phyloP scores from a whole-genome alignment of 2,888 invertebrate species.

The Mythimna vitellina region DNA sequence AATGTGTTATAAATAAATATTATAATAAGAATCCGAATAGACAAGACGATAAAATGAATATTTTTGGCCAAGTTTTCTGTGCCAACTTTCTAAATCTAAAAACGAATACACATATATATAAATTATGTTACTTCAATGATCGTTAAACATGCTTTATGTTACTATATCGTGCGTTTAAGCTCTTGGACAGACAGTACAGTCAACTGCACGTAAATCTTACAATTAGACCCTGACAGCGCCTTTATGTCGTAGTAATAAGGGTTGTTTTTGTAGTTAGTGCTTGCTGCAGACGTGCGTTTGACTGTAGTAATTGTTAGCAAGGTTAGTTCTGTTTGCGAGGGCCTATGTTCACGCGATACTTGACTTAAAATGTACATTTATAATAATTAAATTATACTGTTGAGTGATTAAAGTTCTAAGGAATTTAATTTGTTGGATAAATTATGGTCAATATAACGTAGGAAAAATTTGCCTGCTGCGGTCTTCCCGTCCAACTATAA shows the following conservation, averaged over 20 bases:
- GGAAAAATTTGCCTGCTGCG: too few species aligned
- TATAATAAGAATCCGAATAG: too few species aligned
- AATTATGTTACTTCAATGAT: constrained; percentile 22
- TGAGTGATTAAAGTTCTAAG: not conserved
- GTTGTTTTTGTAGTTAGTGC: not conserved
- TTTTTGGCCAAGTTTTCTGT: not conserved
- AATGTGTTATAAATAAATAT: too few species aligned
- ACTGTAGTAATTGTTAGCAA: constrained; percentile 33
- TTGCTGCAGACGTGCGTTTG: not conserved
- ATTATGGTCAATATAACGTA: too few species aligned
- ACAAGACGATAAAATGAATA: not conserved
- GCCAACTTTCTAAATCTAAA: constrained; percentile 28
- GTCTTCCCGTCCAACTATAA: too few species aligned
- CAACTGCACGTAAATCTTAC: not conserved
- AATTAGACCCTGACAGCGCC: not conserved
- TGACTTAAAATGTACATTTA: constrained; percentile 2
- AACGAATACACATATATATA: not conserved
- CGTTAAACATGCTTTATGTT: constrained; percentile 24
- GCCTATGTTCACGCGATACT: constrained; percentile 41
- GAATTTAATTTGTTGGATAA: too few species aligned
- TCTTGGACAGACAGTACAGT: constrained; percentile 15
- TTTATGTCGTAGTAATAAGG: constrained; percentile 8
- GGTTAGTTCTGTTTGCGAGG: constrained; percentile 34
- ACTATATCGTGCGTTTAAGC: constrained; percentile 51
- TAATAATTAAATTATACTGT: not conserved